Evolutionary conservation across 2,888 invertebrate genomes (phyloP).

Genomic region (Beris chalybata): DNA sequence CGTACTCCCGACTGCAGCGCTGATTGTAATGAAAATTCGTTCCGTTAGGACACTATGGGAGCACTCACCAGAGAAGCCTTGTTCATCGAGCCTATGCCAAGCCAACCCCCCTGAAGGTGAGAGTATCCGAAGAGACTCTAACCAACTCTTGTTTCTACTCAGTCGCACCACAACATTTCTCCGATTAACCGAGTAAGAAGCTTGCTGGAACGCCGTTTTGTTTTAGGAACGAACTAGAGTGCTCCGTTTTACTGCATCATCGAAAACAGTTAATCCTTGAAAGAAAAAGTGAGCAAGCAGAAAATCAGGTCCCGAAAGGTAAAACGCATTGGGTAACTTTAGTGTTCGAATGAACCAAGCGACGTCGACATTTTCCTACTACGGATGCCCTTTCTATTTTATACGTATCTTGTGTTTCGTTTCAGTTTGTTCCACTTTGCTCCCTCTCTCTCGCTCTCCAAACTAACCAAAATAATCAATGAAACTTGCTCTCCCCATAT

Average conservation of each 20-base stretch:
- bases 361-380: no score
- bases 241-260: no score
- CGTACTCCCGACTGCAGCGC: slow-evolving; percentile 32
- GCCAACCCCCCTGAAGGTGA: not conserved
- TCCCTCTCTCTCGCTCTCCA: not conserved
- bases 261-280: no score
- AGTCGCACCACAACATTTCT: slow-evolving; percentile 6
- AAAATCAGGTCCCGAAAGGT: no score
- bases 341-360: no score
- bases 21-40: slow-evolving; percentile 33
- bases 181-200: slow-evolving; percentile 2
- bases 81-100: slow-evolving; percentile 19
- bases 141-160: not conserved
- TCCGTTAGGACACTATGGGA: slow-evolving; percentile 8
- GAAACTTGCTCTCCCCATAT: not conserved
- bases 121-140: not conserved
- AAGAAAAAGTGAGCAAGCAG: no score
- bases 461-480: slow-evolving; percentile 16
- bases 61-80: slow-evolving; percentile 4
- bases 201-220: no score
- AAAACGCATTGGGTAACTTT: no score
- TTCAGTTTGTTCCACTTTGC: no score
- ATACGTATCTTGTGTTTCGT: no score
- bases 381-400: no score
- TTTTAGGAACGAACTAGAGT: no score